phyloP scores from a whole-genome alignment of 2,888 invertebrate species.

The Volucella bombylans region DNA sequence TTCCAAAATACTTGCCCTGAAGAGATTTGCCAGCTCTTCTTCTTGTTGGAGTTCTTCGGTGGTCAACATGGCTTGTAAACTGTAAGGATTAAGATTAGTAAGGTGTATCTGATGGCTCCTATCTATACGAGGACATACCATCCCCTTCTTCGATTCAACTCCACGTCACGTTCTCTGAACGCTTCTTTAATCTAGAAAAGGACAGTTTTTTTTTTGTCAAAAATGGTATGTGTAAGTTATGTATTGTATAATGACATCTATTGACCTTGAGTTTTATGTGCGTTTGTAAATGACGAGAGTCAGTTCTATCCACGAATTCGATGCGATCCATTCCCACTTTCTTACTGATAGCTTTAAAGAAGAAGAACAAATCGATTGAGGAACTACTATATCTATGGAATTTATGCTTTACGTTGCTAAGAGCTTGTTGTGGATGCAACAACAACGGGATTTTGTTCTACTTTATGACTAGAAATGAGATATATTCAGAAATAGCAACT shows the following conservation, averaged over 20 bases:
- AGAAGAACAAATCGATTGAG: not conserved
- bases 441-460: not conserved
- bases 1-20: slow-evolving; percentile 45
- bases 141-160: slow-evolving; percentile 30
- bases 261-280: slow-evolving; percentile 55
- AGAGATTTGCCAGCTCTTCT: slow-evolving; percentile 60
- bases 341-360: not conserved
- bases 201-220: not conserved
- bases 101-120: not conserved
- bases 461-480: too few species aligned
- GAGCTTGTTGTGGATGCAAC: slow-evolving; percentile 25
- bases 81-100: not conserved
- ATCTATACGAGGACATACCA: slow-evolving; percentile 25
- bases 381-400: too few species aligned
- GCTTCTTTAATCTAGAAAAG: slow-evolving; percentile 39
- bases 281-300: slow-evolving; percentile 49
- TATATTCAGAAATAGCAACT: too few species aligned
- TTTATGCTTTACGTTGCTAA: slow-evolving; percentile 11
- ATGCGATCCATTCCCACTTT: slow-evolving; percentile 43
- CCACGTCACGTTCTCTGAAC: slow-evolving; percentile 37
- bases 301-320: slow-evolving; percentile 52
- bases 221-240: not conserved
- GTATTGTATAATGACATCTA: not conserved
- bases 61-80: slow-evolving; percentile 33
- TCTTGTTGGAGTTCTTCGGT: slow-evolving; percentile 56